Percentiles rank a stretch among this genome's conserved stretches.
Evolutionary conservation across 2,113 vertebrate genomes (phyloP).

Genomic region (Sebastes fasciatus): DNA sequence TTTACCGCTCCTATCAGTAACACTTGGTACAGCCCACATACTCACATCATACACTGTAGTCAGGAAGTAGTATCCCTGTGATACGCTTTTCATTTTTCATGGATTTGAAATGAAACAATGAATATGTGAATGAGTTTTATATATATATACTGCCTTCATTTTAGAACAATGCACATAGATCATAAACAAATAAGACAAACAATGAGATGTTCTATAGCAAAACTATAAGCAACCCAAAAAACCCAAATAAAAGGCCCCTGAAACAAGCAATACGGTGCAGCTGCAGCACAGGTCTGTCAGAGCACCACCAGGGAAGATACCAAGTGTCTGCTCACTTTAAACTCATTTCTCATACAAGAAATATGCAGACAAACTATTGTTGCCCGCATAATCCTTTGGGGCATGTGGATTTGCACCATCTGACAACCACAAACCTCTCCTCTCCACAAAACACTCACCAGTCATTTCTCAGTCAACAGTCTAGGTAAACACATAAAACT

Average conservation of each 20-base stretch:
- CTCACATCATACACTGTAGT: background rate
- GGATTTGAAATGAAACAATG: slow-evolving; percentile 14
- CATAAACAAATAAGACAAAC: background rate
- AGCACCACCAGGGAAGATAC: background rate
- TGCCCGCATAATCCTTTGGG: slow-evolving; percentile 7
- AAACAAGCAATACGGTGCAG: background rate
- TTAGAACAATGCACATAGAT: background rate
- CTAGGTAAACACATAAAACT: background rate
- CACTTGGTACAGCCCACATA: background rate
- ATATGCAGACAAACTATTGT: background rate
- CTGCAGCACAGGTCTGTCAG: background rate
- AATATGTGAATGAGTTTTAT: background rate
- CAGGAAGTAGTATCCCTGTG: background rate
- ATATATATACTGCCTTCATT: background rate
- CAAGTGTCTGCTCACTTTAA: background rate
- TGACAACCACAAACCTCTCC: background rate
- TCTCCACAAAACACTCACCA: background rate
- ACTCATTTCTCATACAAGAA: background rate
- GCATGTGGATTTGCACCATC: background rate
- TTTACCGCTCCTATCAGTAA: background rate
- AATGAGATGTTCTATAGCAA: background rate
- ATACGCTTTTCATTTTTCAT: slow-evolving; percentile 3
- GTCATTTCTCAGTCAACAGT: background rate
- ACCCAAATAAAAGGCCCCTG: background rate
- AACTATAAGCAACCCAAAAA: background rate